Base-by-base conservation (phyloP, 2,888 invertebrate genomes). In the Microctonus brassicae region DNA sequence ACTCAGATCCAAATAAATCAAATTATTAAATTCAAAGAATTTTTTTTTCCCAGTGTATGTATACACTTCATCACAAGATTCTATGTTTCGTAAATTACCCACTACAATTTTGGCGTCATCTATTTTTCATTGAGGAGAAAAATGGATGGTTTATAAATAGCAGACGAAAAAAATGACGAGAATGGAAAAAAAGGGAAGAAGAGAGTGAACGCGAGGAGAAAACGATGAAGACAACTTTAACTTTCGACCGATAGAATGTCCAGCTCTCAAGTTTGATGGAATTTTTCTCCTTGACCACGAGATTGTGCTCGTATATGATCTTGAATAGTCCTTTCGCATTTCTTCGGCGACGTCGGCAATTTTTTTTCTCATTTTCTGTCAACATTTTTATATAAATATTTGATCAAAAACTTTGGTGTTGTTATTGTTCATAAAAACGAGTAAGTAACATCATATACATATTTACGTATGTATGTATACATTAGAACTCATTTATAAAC, bases 251-350 rank as follows among this genome's bases (percentile, higher is more conserved):
- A 71, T 58, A 69, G 69, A 65, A 74, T 68, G 65, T 63, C 36
- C n/a, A n/a, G 60, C 77, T 78, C 79, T 77, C 78, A 79, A 83
- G 75, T 83, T 83, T 79, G 79, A 82, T 83, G 80, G 80, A 78
- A 79, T 80, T 78, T 74, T 73, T 76, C 11, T 36, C 33, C 24
- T 36, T 42, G 52, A 26, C 26, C 13, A 57, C 52, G 3, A 55
- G 22, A 36, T 57, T 63, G 42, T 55, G 26, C 20, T 22, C 39
- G 33, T 6, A 34, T 39, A 26, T 47, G 24, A 47, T 53, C 2
- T 11, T 10, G 6, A 47, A 17, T 7, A 2, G 20, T 1, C 20
- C 13, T 10, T n/a, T 55, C 2, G 17, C 29, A 33, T 58, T 22
- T 22, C 24, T 39, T 58, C n/a, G 6, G 39, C 0, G 9, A 57